Evolutionary conservation across 2,888 invertebrate genomes (phyloP), one percentile per base, ranked within the genome.

Genomic region (Apoda limacodes): DNA sequence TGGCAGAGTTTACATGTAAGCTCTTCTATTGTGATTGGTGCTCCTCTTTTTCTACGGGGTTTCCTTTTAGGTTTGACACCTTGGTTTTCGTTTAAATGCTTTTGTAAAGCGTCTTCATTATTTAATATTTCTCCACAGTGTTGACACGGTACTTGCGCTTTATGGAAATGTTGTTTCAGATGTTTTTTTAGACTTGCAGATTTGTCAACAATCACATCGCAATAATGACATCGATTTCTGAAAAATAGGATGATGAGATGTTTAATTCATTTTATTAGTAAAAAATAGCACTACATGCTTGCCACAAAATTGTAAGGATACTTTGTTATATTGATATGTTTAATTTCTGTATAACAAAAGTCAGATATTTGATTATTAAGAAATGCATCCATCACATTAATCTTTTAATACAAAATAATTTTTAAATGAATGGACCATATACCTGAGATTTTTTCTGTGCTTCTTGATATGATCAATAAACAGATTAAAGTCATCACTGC

Each of bases 401-500:
- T 75, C 75, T 2, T 62, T 66, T 7, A 55, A 81, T 56, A 83
- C 83, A 9, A 87, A 60, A 34, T 83, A 78, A 28, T 82, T 80
- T 35, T 83, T 76, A 48, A 88, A 88, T 14, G 80, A 67, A 46
- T 78, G 78, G 0, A 87, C 83, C n/a, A n/a, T n/a, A n/a, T n/a
- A 88, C 71, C 85, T 83, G 14, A 88, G 60, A 45, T 78, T 78
- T 34, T 83, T 82, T 40, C 85, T 78, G 55, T 89, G 89, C 25
- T 83, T 76, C 39, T 82, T 67, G 0, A 87, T 84, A 59, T 89
- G 89, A 30, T 83, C 82, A 5, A 88, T 54, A 52, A 89, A 89
- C 5, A 5, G 17, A 17, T 17, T 17, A 7, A 17, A 17, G 5
- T 7, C 17, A 7, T 17, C 17, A 6, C 5, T 17, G 57, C 87